A percentile compares a stretch with the other conserved stretches of the same genome.
Conservation (phyloP, 1,140 invertebrate species). For the Phymastichus coffea region DNA sequence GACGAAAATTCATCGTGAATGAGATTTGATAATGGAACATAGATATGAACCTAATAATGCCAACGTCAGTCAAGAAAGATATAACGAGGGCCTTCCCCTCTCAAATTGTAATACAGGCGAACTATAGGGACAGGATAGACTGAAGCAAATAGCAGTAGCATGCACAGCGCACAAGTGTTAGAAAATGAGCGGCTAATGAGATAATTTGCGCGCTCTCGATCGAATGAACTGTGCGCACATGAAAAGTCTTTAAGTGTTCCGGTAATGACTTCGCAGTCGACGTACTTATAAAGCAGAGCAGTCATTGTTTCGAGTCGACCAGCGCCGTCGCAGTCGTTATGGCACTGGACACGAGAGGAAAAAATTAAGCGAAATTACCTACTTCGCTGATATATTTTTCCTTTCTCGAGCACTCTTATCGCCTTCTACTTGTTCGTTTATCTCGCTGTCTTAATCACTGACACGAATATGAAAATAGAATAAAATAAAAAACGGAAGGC, state of each 20-base stretch:
- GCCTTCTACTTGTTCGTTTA: slow-evolving; percentile 32
- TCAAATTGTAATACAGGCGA: too few relatives aligned
- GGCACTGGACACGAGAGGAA: slow-evolving; percentile 37
- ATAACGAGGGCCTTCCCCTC: not conserved
- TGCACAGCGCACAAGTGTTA: too few relatives aligned
- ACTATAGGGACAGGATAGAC: too few relatives aligned
- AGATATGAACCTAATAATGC: too few relatives aligned
- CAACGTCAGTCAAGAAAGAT: not conserved
- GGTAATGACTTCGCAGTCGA: slow-evolving; percentile 37
- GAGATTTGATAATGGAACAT: too few relatives aligned
- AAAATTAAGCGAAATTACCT: slow-evolving; percentile 25
- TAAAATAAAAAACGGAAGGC: too few relatives aligned
- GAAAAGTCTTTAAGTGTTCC: slow-evolving; percentile 23
- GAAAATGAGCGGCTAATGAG: slow-evolving; percentile 17
- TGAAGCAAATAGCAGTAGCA: too few relatives aligned
- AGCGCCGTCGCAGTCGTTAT: slow-evolving; percentile 26
- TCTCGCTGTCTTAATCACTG: slow-evolving; percentile 13
- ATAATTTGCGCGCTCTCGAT: slow-evolving; percentile 16
- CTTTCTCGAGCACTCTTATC: slow-evolving; percentile 19
- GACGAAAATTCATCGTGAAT: too few relatives aligned
- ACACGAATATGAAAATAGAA: too few relatives aligned
- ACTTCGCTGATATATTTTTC: not conserved
- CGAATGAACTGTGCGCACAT: too few relatives aligned
- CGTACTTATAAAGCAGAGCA: slow-evolving; percentile 32
- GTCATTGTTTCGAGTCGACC: slow-evolving; percentile 26